These are phyloP conservation scores for Halcyon chelicuti DNA, from an alignment of 2,797 vertebrate genomes.

Conservation along the genomic window DNA sequence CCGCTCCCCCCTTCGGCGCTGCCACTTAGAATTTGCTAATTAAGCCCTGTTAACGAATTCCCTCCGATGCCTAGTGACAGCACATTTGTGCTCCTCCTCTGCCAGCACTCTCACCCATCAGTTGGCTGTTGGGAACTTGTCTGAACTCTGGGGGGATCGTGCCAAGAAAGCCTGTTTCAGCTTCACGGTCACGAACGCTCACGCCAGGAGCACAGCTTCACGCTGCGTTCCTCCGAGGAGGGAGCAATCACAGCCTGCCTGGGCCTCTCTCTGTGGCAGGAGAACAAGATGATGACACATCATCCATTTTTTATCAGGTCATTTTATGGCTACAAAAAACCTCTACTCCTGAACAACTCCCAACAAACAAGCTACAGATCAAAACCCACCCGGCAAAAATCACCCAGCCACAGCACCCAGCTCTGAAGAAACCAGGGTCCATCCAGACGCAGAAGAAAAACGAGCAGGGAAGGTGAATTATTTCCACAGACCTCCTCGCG, in stretches of 20 bases:
- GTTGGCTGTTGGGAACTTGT: background rate
- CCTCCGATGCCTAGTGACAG: background rate
- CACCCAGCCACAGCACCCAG: background rate
- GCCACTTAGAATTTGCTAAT: slow-evolving; percentile 26
- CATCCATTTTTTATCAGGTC: background rate
- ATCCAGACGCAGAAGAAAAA: background rate
- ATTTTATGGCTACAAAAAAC: background rate
- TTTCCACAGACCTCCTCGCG: background rate
- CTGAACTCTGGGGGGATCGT: background rate
- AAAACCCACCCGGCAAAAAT: background rate
- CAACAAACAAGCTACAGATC: background rate
- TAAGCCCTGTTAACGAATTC: slow-evolving; percentile 30
- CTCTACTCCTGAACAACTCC: background rate
- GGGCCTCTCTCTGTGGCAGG: background rate
- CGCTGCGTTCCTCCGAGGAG: background rate
- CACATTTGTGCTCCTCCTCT: slow-evolving; percentile 15
- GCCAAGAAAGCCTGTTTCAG: slow-evolving; percentile 26
- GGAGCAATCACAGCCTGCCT: background rate
- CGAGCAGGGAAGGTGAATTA: background rate
- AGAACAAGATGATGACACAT: background rate
- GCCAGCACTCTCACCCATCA: background rate
- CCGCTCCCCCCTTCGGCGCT: background rate
- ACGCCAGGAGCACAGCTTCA: background rate
- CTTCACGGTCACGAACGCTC: background rate
- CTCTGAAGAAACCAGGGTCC: background rate